These are phyloP conservation scores for Samia ricini DNA, from an alignment of 1,140 invertebrate genomes.

Conservation along the genomic window DNA sequence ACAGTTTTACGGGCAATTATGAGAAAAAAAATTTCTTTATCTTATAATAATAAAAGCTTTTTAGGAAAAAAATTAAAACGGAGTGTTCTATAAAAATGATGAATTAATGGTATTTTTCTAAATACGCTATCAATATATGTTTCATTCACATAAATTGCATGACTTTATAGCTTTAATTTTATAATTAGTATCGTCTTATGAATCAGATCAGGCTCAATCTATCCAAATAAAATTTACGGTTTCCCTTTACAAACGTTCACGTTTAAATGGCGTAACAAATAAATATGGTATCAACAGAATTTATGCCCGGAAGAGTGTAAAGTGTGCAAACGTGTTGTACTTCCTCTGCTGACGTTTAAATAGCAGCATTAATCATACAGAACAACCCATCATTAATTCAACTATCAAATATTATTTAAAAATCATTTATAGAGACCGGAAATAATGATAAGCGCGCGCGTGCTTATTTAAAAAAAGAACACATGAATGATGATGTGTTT, in stretches of 20 bases:
- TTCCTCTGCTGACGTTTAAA: slow-evolving; percentile 1
- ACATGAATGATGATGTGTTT: background rate
- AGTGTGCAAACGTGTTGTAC: slow-evolving; percentile 6
- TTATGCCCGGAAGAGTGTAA: slow-evolving; percentile 4
- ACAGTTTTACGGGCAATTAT: no score
- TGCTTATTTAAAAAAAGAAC: slow-evolving; percentile 39
- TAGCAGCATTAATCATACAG: slow-evolving; percentile 29
- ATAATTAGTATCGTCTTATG: background rate
- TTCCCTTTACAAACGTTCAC: background rate
- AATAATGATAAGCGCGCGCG: slow-evolving; percentile 23
- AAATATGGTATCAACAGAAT: background rate
- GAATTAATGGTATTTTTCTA: no score
- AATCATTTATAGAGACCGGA: slow-evolving; percentile 35
- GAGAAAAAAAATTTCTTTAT: no score
- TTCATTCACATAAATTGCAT: background rate
- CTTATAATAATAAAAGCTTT: no score
- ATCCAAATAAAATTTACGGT: background rate
- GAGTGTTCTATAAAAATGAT: no score
- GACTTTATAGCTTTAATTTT: background rate
- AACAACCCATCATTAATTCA: slow-evolving; percentile 26
- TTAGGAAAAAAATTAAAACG: no score
- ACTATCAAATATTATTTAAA: slow-evolving; percentile 36
- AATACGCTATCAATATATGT: background rate
- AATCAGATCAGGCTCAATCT: background rate
- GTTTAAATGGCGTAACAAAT: background rate